Base-by-base conservation (phyloP, 2,888 invertebrate species). In the Brassicogethes aeneus region DNA sequence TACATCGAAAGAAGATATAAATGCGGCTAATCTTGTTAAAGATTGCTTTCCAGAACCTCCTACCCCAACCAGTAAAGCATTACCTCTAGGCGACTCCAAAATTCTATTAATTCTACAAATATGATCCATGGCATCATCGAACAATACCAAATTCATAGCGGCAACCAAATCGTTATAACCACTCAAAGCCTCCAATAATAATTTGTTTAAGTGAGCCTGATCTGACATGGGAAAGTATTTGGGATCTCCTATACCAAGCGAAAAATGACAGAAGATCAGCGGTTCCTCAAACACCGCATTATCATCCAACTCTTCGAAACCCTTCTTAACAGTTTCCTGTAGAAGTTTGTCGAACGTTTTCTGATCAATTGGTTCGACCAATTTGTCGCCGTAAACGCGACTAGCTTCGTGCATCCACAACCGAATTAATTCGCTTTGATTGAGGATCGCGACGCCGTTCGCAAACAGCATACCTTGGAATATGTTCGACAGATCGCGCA, bases 41-140 rank as follows among this genome's bases (percentile, higher is more conserved):
- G 91, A 91, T 66, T 95, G 94, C 62, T 94, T 94, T 36, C 95
- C 95, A 41, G 90, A 91, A 17, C 95, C 95, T 31, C 95, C 95
- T 0, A 95, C 95, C 16, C 95, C 95, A 15, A 95, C 85, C 12
- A 95, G 69, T 16, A 95, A 70, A 0, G 92, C 94, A 62, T 95
- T 93, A 10, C 95, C 94, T 53, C 93, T 75, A 0, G 94, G 91
- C 1, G 86, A 80, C 67, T 95, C 94, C 57, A 95, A 69, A 51
- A 95, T 94, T 41, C 95, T 81, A 65, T 89, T 94, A 44, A 95
- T 94, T 76, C 87, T 78, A 68, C 89, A 89, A 37, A 95, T 81
- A 62, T 95, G 93, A 48, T 82, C 78, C 85, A 95, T 91, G 10
- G 95, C 94, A 64, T 95, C 94, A 61, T 93, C 93, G 60, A 95